phyloP scores from a whole-genome alignment of 2,888 invertebrate species.

The Mantis religiosa region DNA sequence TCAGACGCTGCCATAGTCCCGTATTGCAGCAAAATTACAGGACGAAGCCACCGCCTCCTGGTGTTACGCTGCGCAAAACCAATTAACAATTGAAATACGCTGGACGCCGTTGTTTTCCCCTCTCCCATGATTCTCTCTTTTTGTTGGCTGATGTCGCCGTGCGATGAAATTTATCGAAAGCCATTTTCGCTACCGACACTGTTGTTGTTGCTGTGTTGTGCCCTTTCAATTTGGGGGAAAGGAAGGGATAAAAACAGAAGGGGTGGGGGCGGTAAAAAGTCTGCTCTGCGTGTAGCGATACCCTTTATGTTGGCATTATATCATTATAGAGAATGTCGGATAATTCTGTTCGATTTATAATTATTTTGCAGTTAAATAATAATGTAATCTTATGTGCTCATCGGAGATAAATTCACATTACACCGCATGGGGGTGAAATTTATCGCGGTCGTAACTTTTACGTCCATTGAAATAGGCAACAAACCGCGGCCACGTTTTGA shows the following conservation, averaged over 20 bases:
- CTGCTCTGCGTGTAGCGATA: not conserved
- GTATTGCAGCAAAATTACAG: not conserved
- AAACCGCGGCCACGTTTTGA: not conserved
- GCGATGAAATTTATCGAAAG: slow-evolving; percentile 9
- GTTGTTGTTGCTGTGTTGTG: not conserved
- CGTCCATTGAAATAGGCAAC: not conserved
- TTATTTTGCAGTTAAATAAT: slow-evolving; percentile 1
- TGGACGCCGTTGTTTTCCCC: not conserved
- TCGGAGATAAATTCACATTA: not conserved
- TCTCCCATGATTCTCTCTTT: not conserved
- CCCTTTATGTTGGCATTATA: not conserved
- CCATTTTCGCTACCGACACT: slow-evolving; percentile 1
- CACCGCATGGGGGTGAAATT: not conserved
- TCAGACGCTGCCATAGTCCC: not conserved
- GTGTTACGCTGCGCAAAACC: slow-evolving; percentile 20
- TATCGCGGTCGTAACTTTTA: not conserved
- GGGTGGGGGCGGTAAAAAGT: not conserved
- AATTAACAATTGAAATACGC: slow-evolving; percentile 25
- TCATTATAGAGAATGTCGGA: not conserved
- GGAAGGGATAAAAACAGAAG: not conserved
- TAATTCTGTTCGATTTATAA: not conserved
- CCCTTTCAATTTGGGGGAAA: not conserved
- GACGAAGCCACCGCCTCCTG: slow-evolving; percentile 1
- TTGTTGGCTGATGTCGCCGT: not conserved
- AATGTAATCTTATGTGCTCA: not conserved